Evolutionary conservation across 2,797 vertebrate genomes (phyloP).

Genomic region (Centroberyx gerrardi): DNA sequence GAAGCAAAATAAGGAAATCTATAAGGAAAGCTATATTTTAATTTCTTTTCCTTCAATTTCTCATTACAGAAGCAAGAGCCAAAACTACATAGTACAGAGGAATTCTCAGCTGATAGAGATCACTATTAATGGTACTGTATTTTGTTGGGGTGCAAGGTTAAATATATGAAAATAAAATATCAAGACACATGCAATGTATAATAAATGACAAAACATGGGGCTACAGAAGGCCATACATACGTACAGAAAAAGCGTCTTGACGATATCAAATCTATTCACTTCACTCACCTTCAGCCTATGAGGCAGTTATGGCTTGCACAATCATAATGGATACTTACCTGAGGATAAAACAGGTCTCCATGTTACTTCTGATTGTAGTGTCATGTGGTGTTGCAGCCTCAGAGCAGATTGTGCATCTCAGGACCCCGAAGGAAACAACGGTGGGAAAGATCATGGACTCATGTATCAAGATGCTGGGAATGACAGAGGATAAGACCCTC

Average conservation of each 20-base stretch:
- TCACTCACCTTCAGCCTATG: no score
- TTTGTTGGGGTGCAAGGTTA: background rate
- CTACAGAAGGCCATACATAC: no score
- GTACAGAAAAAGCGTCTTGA: background rate
- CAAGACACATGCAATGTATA: background rate
- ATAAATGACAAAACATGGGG: background rate
- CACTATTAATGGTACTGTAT: slow-evolving; percentile 70
- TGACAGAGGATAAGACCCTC: slow-evolving; percentile 72
- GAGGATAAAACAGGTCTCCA: background rate
- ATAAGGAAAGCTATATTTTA: background rate
- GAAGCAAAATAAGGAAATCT: background rate
- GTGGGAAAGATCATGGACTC: slow-evolving; percentile 77
- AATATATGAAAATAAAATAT: background rate
- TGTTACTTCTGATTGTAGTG: slow-evolving; percentile 20
- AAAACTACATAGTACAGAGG: slow-evolving; percentile 54
- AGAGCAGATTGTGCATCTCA: slow-evolving; percentile 81
- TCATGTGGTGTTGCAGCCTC: slow-evolving; percentile 72
- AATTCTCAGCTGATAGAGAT: slow-evolving; percentile 75
- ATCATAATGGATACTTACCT: no score
- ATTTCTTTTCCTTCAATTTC: background rate
- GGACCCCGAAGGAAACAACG: slow-evolving; percentile 78
- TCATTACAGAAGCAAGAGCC: slow-evolving; percentile 68
- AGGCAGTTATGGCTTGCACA: no score
- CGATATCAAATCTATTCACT: background rate
- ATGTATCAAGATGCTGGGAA: slow-evolving; percentile 80